Base-by-base conservation (phyloP, 1,140 invertebrate species). In the Aricia agestis region DNA sequence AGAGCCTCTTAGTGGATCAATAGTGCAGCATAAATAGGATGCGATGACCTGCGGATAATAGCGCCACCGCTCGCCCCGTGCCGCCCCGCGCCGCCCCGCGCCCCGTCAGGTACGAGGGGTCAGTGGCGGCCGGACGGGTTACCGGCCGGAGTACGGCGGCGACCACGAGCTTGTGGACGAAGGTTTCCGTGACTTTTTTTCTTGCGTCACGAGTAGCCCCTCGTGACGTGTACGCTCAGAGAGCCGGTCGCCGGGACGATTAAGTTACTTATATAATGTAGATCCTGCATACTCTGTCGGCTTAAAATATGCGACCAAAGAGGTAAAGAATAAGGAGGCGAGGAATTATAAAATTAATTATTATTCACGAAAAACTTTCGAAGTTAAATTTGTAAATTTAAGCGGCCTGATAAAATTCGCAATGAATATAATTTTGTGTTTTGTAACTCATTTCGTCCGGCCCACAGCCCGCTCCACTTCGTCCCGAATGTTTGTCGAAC, bases 21-120 rank as follows among this genome's bases (percentile, higher is more conserved):
- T 80, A 79, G 70, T 74, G 76, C 78, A 78, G 67, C 76, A 79
- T 80, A 78, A 80, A 78, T 78, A 80, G 78, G 73, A 68, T 76
- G 78, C 73, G 73, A 72, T 73, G 76, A 77, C 74, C 76, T 72
- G 72, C 70, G 67, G 67, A 15, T 70, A 59, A 69, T 36, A 13
- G 45, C 61, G 69, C 15, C 7, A 42, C 68, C 70, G 72, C 32
- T 69, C 32, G 36, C 66, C 74, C 13, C 13, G 42, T 19, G 63
- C 71, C 68, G 42, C 2, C n/a, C n/a, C 13, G 57, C 68, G 17
- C 18, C 25, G 25, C 2, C 19, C 32, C 61, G 52, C 42, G 41
- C 41, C 11, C 67, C 71, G 68, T 70, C 70, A 75, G 66, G 17
- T 57, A 15, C 17, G 13, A 68, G 15, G 18, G 74, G 36, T 69